These are phyloP conservation scores for Sitophilus oryzae DNA, from an alignment of 1,140 invertebrate species.

Conservation along the genomic window DNA sequence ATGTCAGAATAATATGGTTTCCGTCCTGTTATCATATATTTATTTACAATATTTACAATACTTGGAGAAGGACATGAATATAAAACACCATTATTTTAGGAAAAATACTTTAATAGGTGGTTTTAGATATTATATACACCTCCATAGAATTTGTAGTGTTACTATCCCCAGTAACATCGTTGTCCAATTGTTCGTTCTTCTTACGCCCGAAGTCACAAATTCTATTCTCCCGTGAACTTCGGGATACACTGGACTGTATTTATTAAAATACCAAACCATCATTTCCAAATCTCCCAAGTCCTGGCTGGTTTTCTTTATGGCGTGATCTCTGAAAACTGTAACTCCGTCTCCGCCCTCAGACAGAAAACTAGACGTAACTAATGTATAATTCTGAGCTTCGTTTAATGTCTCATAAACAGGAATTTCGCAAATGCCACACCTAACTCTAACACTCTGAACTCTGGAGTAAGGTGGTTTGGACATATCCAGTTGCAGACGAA, in stretches of 20 bases:
- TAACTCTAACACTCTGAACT: conserved; percentile 47
- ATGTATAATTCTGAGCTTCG: conserved; percentile 46
- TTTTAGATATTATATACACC: background rate
- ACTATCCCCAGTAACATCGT: background rate
- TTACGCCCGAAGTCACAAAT: background rate
- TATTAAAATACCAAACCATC: conserved; percentile 42
- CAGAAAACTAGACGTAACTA: conserved; percentile 48
- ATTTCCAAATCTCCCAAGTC: conserved; percentile 45
- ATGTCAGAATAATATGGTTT: too few relatives aligned
- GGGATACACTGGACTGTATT: conserved; percentile 43
- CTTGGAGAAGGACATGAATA: background rate
- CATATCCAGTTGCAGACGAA: conserved; percentile 52
- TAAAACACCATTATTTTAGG: too few relatives aligned
- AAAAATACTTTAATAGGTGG: too few relatives aligned
- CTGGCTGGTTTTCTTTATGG: conserved; percentile 35
- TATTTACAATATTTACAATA: too few relatives aligned
- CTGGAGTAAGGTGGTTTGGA: conserved; percentile 45
- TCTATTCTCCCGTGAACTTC: conserved; percentile 45
- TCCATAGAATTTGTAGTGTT: background rate
- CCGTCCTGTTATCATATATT: too few relatives aligned
- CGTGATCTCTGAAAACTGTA: conserved; percentile 43
- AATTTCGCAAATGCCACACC: conserved; percentile 50
- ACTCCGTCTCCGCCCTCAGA: conserved; percentile 48
- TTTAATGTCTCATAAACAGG: conserved; percentile 44
- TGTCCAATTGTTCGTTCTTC: background rate